phyloP scores from a whole-genome alignment of 1,140 invertebrate species.

The Nylanderia fulva region DNA sequence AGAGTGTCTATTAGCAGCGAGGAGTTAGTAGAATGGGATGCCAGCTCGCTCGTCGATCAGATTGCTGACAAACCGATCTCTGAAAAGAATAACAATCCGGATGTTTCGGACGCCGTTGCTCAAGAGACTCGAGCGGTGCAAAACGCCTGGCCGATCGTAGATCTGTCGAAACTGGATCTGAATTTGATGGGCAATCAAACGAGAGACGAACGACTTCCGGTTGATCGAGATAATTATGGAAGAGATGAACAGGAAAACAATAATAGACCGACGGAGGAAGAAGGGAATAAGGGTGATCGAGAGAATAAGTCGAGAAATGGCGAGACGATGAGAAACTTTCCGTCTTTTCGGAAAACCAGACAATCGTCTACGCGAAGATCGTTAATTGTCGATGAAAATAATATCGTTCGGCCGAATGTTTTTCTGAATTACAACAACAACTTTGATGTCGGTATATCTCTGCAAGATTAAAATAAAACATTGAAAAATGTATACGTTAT shows the following conservation, averaged over 20 bases:
- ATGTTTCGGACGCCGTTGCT: neutral
- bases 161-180: constrained; percentile 65
- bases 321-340: constrained; percentile 24
- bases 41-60: constrained; percentile 52
- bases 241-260: constrained; percentile 14
- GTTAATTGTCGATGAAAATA: constrained; percentile 64
- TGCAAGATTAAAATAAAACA: constrained; percentile 57
- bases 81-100: neutral
- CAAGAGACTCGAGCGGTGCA: neutral
- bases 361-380: constrained; percentile 2
- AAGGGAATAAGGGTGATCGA: neutral
- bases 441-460: constrained; percentile 37
- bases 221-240: neutral
- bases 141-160: constrained; percentile 69
- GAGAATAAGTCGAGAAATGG: constrained; percentile 7
- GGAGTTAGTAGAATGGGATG: constrained; percentile 71
- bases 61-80: constrained; percentile 49
- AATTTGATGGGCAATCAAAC: neutral
- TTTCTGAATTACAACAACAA: constrained; percentile 72
- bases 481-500: neutral
- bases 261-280: constrained; percentile 9
- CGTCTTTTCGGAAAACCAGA: constrained; percentile 35
- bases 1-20: constrained; percentile 51
- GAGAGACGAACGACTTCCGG: neutral
- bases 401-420: constrained; percentile 69